Percentiles rank a stretch among this genome's conserved stretches.
phyloP scores from a whole-genome alignment of 2,113 vertebrate genomes.

The Anser cygnoides region DNA sequence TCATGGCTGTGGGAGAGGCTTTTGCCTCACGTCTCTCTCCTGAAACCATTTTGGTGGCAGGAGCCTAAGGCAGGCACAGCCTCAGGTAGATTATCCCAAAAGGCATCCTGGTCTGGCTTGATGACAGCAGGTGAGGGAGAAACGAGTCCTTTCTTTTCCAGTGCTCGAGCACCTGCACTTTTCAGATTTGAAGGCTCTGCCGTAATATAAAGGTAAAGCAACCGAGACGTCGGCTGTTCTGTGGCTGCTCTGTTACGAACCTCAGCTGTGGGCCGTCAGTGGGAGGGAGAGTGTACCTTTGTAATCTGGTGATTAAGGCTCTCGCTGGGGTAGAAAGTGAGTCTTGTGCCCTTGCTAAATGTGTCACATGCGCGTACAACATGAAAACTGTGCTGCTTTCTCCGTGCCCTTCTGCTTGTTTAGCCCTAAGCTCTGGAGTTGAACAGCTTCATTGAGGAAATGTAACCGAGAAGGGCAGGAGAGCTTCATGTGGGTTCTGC shows the following conservation, averaged over 20 bases:
- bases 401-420: background rate
- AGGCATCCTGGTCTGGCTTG: background rate
- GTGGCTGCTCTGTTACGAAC: background rate
- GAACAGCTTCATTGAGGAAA: background rate
- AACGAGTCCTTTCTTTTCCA: background rate
- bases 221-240: background rate
- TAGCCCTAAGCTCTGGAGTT: background rate
- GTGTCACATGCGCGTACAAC: background rate
- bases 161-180: background rate
- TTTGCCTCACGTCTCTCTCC: background rate
- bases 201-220: background rate
- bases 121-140: background rate
- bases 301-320: background rate
- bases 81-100: background rate
- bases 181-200: background rate
- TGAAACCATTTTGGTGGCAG: background rate
- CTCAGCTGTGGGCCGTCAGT: background rate
- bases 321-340: accelerated
- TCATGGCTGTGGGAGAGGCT: background rate
- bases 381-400: background rate
- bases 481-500: background rate
- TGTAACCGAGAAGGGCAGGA: background rate
- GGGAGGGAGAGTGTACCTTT: background rate
- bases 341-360: background rate
- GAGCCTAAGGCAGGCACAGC: background rate